These are phyloP conservation scores for Drosophila birchii DNA, from an alignment of 2,888 invertebrate species.

Conservation along the genomic window DNA sequence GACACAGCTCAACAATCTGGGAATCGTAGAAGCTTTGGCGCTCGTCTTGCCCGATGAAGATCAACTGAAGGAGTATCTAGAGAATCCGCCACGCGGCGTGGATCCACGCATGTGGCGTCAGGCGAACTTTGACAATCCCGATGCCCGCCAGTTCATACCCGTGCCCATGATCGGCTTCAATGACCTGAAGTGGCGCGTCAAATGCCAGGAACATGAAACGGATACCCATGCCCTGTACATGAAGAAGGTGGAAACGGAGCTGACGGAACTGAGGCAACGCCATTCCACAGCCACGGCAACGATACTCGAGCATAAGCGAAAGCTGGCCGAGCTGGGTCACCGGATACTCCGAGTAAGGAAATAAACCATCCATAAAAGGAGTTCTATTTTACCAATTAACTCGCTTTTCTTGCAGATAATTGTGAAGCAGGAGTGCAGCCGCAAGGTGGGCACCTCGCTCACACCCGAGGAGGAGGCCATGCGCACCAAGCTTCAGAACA, in stretches of 20 bases:
- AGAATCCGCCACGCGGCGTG: constrained; percentile 96
- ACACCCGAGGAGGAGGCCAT: constrained; percentile 96
- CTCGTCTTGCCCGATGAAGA: constrained; percentile 91
- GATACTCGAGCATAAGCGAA: constrained; percentile 92
- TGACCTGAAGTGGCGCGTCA: constrained; percentile 91
- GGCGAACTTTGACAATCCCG: constrained; percentile 97
- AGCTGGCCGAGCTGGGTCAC: constrained; percentile 92
- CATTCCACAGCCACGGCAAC: constrained; percentile 92
- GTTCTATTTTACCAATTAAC: neutral
- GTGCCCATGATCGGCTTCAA: constrained; percentile 97
- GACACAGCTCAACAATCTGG: constrained; percentile 89
- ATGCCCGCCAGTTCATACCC: constrained; percentile 94
- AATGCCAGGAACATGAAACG: constrained; percentile 93
- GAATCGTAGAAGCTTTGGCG: constrained; percentile 89
- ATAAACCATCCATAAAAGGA: accelerated
- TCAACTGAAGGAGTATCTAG: constrained; percentile 94
- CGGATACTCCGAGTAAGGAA: constrained; percentile 90
- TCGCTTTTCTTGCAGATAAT: constrained; percentile 89
- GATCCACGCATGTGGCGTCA: constrained; percentile 97
- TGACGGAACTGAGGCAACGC: constrained; percentile 91
- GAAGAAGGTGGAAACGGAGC: constrained; percentile 91
- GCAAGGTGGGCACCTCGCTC: constrained; percentile 94
- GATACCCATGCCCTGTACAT: constrained; percentile 92
- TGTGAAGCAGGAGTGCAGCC: constrained; percentile 93
- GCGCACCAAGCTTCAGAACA: constrained; percentile 93